Base-by-base conservation (phyloP, 2,888 invertebrate genomes). In the Hesperia comma region DNA sequence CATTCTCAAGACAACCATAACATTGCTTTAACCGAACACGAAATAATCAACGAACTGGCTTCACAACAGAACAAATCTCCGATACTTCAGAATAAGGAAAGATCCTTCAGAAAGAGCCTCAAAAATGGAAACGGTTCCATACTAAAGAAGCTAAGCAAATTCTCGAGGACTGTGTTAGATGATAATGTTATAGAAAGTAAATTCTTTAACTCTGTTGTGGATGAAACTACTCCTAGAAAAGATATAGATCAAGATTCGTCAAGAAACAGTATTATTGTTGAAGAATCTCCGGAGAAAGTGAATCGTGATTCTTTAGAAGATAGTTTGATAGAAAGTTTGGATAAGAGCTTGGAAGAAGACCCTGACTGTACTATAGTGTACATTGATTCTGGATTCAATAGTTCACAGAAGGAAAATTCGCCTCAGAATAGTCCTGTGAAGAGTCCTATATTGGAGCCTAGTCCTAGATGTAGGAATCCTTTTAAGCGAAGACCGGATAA, bases 131-230 rank as follows among this genome's bases (percentile, higher is more conserved):
- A 84, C 7, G 85, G 86, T 67, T 78, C 84, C 0, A 79, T 87
- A 1, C 71, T 93, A 1, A 92, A 90, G 75, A 88, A 85, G 79
- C 75, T 94, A 1, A 94, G 94, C 73, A 88, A 86, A 71, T 94
- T 94, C 69, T 90, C 92, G 63, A 82, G 91, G 73, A 94, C 93
- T 0, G 75, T 89, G 1, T 70, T 92, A 63, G 86, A 85, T 63
- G 79, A 83, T 61, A 84, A 88, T 76, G 81, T 94, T n/a, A 92
- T 95, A 4, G 93, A 94, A 74, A 95, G 95, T 75, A 93, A 94
- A 64, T 95, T 94, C 79, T 95, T 95, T 75, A 80, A 81, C 54
- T 62, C 72, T 72, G 68, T 77, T 75, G 68, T 77, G 75, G 69
- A 79, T 55, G 68, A 73, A 63, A 79, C 72, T 19, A 71, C 8